Evolutionary conservation across 2,888 invertebrate genomes (phyloP).

Genomic region (Meiosimyza platycephala): DNA sequence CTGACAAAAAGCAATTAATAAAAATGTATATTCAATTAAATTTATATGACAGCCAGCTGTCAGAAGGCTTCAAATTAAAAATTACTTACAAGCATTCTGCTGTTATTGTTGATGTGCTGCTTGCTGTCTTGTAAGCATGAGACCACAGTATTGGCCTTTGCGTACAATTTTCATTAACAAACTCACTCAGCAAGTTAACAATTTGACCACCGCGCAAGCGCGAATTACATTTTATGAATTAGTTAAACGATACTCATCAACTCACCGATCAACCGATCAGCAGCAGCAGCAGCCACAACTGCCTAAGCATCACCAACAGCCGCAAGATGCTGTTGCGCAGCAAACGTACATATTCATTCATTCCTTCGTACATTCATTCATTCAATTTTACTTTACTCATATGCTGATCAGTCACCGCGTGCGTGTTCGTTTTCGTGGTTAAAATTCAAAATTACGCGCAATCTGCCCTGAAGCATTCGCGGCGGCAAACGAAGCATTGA

Average conservation of each 20-base stretch:
- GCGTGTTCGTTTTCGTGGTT: slow-evolving; percentile 29
- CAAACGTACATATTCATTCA: neutral
- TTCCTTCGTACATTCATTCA: neutral
- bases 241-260: slow-evolving; percentile 36
- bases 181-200: slow-evolving; percentile 5
- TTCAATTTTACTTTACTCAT: neutral
- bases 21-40: slow-evolving; percentile 66
- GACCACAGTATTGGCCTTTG: neutral
- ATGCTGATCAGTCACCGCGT: slow-evolving; percentile 15
- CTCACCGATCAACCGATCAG: neutral
- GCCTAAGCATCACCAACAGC: neutral
- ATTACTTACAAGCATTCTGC: slow-evolving; percentile 52
- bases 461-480: slow-evolving; percentile 33
- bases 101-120: slow-evolving; percentile 14
- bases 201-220: slow-evolving; percentile 32
- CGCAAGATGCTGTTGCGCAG: too few relatives aligned
- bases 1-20: slow-evolving; percentile 59
- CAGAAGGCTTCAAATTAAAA: slow-evolving; percentile 65
- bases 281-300: neutral
- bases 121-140: neutral
- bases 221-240: slow-evolving; percentile 39
- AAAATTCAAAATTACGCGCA: slow-evolving; percentile 48
- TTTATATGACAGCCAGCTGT: slow-evolving; percentile 65
- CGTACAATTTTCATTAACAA: slow-evolving; percentile 28
- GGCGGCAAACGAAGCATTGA: slow-evolving; percentile 8